Conservation (phyloP, 1,140 invertebrate genomes). For the Drosophila gunungcola region DNA sequence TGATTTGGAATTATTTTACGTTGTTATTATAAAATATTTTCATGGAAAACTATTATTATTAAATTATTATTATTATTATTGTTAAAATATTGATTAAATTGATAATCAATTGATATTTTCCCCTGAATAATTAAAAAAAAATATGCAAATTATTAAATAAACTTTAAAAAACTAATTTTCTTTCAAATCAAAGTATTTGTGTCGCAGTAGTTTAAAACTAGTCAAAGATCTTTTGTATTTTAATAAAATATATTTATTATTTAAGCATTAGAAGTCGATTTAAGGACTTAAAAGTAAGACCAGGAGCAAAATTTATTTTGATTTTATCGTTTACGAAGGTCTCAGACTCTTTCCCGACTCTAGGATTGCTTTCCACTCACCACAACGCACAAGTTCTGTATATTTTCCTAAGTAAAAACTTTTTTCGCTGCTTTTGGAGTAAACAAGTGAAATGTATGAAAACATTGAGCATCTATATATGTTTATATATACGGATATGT, state of each 20-base stretch:
- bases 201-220: too few relatives aligned
- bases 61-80: too few relatives aligned
- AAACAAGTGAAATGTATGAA: constrained; percentile 31
- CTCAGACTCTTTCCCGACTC: neutral
- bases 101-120: too few relatives aligned
- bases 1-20: too few relatives aligned
- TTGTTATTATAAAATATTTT: too few relatives aligned
- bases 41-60: too few relatives aligned
- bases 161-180: too few relatives aligned
- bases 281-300: neutral
- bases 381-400: neutral
- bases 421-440: constrained; percentile 30
- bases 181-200: too few relatives aligned
- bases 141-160: too few relatives aligned
- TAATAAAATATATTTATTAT: neutral
- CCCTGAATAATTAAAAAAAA: too few relatives aligned
- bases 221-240: too few relatives aligned
- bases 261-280: neutral
- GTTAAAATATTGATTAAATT: too few relatives aligned
- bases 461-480: constrained; percentile 6
- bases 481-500: constrained; percentile 17
- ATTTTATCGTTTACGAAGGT: neutral
- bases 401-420: constrained; percentile 24
- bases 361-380: neutral
- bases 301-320: neutral